phyloP scores from a whole-genome alignment of 1,140 invertebrate genomes.

The Pseudomyrmex concolor region DNA sequence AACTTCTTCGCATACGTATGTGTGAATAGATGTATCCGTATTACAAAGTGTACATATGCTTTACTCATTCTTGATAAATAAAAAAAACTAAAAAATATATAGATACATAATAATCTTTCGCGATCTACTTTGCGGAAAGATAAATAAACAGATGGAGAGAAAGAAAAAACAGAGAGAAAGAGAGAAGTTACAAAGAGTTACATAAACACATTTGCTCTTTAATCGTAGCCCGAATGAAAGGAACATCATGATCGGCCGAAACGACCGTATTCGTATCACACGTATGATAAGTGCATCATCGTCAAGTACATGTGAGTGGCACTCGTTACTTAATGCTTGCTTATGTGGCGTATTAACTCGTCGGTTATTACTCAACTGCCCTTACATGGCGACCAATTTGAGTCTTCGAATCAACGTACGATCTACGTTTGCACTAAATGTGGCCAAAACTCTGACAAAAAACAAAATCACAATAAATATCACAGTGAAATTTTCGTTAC shows the following conservation, averaged over 20 bases:
- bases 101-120: no score
- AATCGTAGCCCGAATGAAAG: conserved; percentile 69
- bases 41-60: no score
- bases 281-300: conserved; percentile 43
- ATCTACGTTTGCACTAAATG: background rate
- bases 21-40: no score
- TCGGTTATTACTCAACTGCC: conserved; percentile 74
- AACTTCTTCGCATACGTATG: no score
- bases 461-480: background rate
- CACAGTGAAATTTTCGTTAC: background rate
- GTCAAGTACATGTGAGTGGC: conserved; percentile 64
- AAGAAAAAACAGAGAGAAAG: background rate
- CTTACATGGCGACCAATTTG: conserved; percentile 59
- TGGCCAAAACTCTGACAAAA: background rate
- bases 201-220: conserved; percentile 70
- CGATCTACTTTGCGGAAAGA: background rate
- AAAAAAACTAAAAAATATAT: no score
- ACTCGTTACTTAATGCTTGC: conserved; percentile 76
- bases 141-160: no score
- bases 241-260: conserved; percentile 69
- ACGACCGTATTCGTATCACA: conserved; percentile 68
- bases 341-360: conserved; percentile 72
- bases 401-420: conserved; percentile 28
- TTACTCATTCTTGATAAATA: no score
- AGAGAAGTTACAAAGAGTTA: no score